phyloP scores from a whole-genome alignment of 2,888 invertebrate genomes.

The Ophioninae sp. region DNA sequence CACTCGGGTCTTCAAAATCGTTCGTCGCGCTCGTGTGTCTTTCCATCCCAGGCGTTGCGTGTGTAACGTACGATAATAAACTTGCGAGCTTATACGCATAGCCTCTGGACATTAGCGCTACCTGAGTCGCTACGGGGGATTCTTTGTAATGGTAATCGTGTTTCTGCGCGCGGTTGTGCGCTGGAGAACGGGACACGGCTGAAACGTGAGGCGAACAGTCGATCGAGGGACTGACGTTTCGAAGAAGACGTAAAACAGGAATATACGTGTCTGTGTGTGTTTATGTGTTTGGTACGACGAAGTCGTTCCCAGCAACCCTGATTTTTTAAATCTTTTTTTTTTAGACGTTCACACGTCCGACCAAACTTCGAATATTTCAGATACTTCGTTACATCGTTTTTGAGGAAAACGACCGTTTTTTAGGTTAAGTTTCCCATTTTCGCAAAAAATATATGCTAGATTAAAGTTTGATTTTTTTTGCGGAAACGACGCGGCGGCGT shows the following conservation, averaged over 20 bases:
- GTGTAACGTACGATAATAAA: background rate
- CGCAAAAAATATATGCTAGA: background rate
- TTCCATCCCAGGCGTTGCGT: background rate
- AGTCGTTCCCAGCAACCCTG: background rate
- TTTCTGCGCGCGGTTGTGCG: slow-evolving; percentile 4
- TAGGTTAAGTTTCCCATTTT: too few species aligned
- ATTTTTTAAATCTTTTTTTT: background rate
- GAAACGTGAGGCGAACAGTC: background rate
- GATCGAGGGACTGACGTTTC: background rate
- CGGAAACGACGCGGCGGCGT: background rate
- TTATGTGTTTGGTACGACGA: background rate
- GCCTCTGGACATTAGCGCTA: background rate
- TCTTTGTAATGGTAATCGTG: slow-evolving; percentile 4
- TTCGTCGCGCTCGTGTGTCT: background rate
- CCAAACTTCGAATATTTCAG: background rate
- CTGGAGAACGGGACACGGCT: background rate
- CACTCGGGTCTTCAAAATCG: background rate
- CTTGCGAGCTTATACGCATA: background rate
- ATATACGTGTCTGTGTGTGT: background rate
- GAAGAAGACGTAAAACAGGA: background rate
- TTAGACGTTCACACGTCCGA: background rate
- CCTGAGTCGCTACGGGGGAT: background rate
- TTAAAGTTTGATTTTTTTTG: background rate
- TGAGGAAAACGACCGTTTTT: background rate
- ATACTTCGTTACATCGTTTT: background rate